phyloP scores from a whole-genome alignment of 2,888 invertebrate genomes.

The Parnassius glacialis region DNA sequence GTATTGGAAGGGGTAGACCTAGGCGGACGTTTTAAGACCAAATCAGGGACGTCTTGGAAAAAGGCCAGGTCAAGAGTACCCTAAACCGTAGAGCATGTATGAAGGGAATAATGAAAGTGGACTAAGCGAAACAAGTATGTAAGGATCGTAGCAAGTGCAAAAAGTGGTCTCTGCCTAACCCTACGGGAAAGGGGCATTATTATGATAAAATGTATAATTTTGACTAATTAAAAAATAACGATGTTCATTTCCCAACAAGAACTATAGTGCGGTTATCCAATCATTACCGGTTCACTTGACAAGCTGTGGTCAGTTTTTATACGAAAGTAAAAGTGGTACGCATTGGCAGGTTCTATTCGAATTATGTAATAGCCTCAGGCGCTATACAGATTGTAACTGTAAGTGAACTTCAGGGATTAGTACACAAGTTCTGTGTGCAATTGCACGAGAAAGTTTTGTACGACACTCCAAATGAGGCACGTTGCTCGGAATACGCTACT shows the following conservation, averaged over 20 bases:
- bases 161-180: too few relatives aligned
- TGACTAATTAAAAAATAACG: neutral
- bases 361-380: constrained; percentile 11
- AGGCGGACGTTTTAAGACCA: too few relatives aligned
- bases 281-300: constrained; percentile 22
- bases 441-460: constrained; percentile 11
- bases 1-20: too few relatives aligned
- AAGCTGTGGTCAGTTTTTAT: constrained; percentile 30
- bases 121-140: too few relatives aligned
- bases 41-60: too few relatives aligned
- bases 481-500: neutral
- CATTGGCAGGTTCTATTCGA: constrained; percentile 32
- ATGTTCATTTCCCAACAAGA: neutral
- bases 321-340: constrained; percentile 55
- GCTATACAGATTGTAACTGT: constrained; percentile 4
- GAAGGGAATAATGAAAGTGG: too few relatives aligned
- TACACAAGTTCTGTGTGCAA: constrained; percentile 5
- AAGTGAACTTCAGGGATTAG: constrained; percentile 4
- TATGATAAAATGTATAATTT: too few relatives aligned
- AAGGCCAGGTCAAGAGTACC: too few relatives aligned
- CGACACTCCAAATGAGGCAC: neutral
- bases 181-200: too few relatives aligned
- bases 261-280: constrained; percentile 39
- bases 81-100: too few relatives aligned
- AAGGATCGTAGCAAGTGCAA: too few relatives aligned